phyloP scores from a whole-genome alignment of 2,888 invertebrate species.

The Adelphocoris suturalis region DNA sequence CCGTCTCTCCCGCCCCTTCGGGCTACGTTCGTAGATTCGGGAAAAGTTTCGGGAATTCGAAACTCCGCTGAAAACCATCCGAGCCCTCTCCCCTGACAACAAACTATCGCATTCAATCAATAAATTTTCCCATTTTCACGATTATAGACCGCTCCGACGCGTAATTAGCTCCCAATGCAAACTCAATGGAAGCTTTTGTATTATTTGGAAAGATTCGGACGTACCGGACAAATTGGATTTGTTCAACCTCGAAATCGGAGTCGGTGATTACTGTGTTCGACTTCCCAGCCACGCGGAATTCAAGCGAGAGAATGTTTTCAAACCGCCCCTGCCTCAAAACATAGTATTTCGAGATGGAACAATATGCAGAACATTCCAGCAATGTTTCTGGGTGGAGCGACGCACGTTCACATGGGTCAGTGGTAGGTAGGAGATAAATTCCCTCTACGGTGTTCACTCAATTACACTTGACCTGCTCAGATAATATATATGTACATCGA shows the following conservation, averaged over 20 bases:
- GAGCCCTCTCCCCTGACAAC: neutral
- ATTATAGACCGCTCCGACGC: neutral
- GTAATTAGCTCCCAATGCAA: neutral
- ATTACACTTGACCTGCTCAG: neutral
- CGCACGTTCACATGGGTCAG: neutral
- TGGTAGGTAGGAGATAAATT: neutral
- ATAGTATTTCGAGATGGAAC: neutral
- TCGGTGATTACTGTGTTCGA: neutral
- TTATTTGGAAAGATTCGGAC: neutral
- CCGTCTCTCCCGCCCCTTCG: neutral
- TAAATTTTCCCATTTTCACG: neutral
- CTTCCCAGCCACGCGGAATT: neutral
- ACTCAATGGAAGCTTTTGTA: neutral
- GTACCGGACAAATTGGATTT: neutral
- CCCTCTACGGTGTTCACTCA: neutral
- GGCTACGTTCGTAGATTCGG: neutral
- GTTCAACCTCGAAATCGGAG: constrained; percentile 25
- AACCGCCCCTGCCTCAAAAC: constrained; percentile 7
- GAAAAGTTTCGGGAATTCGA: neutral
- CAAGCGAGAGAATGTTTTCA: neutral
- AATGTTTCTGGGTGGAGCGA: neutral
- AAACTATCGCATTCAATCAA: neutral
- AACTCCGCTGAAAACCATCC: neutral
- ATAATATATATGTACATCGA: no score
- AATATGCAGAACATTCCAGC: neutral